phyloP scores from a whole-genome alignment of 2,797 vertebrate genomes.

The Geotrypetes seraphini region DNA sequence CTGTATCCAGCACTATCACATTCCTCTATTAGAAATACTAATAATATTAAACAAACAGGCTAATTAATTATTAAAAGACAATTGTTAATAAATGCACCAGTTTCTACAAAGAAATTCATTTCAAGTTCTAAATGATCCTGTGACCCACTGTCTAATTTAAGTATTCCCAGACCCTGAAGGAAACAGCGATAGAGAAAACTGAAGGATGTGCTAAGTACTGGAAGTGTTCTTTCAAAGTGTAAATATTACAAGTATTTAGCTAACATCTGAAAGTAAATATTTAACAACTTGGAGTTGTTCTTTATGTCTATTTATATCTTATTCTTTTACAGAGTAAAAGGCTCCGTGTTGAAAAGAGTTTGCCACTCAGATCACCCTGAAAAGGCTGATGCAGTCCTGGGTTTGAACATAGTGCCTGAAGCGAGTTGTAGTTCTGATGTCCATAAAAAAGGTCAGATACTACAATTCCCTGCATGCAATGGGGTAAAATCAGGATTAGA shows the following conservation, averaged over 20 bases:
- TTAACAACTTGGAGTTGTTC: conserved; percentile 7
- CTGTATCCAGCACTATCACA: conserved; percentile 1
- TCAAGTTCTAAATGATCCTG: not conserved
- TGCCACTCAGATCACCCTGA: too few species aligned
- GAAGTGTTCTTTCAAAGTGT: too few species aligned
- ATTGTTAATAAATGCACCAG: conserved; percentile 1
- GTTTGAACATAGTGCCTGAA: too few species aligned
- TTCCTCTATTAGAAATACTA: conserved; percentile 4
- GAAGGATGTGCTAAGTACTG: not conserved
- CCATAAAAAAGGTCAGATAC: too few species aligned
- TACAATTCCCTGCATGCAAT: too few species aligned
- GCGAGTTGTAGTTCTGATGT: too few species aligned
- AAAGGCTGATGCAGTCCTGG: too few species aligned
- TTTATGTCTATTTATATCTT: too few species aligned
- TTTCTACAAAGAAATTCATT: not conserved
- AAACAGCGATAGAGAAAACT: conserved; percentile 8
- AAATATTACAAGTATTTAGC: conserved; percentile 1
- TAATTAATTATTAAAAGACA: conserved; percentile 12
- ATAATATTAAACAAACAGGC: conserved; percentile 1
- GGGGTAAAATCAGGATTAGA: too few species aligned
- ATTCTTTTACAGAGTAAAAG: too few species aligned
- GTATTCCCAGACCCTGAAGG: rapidly evolving
- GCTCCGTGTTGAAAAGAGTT: too few species aligned
- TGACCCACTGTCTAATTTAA: not conserved
- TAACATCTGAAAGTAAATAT: conserved; percentile 17